These are phyloP conservation scores for Synergus laeviventris DNA, from an alignment of 2,888 invertebrate genomes.

Conservation along the genomic window DNA sequence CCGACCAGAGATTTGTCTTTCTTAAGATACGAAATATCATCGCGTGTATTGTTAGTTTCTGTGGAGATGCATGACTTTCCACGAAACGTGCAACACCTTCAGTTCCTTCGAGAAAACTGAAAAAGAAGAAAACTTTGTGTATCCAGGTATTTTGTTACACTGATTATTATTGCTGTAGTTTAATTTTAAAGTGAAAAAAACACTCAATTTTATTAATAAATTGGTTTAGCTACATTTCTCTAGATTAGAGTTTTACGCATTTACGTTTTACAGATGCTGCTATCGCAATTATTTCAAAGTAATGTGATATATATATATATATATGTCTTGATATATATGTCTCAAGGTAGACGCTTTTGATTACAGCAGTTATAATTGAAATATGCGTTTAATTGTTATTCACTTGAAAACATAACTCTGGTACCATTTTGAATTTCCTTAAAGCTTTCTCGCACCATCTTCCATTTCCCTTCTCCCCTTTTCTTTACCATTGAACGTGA, in stretches of 20 bases:
- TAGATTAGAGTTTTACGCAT: not conserved
- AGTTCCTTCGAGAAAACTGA: not conserved
- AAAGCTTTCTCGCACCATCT: not conserved
- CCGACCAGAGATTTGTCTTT: not conserved
- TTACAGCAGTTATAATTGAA: not conserved
- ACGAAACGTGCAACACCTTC: not conserved
- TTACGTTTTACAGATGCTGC: not conserved
- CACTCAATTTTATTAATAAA: not conserved
- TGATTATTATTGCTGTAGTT: not conserved
- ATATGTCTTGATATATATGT: not conserved
- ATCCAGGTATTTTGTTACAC: not conserved
- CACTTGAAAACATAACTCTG: not conserved
- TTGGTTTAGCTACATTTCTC: not conserved
- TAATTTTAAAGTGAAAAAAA: not conserved
- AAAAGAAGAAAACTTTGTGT: not conserved
- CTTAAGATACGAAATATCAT: not conserved
- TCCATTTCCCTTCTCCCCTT: not conserved
- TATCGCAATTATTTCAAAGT: not conserved
- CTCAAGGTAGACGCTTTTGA: not conserved
- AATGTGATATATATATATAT: too few relatives aligned
- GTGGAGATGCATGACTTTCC: not conserved
- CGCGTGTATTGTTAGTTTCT: not conserved
- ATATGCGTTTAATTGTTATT: not conserved
- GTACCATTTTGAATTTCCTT: not conserved
- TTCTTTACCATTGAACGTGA: slow-evolving; percentile 40